Conservation (phyloP, 2,888 invertebrate species). For the Rhamphomyia laevipes region DNA sequence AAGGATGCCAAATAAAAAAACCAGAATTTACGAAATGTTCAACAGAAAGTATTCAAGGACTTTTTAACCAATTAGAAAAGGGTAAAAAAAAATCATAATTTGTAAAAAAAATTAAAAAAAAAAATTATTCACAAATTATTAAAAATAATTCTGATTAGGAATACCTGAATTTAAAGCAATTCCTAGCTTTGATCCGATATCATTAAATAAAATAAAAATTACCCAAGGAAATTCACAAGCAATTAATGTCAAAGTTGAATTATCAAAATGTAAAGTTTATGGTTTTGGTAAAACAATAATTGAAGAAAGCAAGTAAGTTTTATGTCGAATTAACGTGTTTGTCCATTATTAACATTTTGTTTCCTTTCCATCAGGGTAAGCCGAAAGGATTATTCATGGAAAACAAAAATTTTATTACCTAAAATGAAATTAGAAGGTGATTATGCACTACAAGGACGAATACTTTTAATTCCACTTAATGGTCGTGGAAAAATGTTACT, state of each 20-base stretch:
- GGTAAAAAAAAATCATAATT: constrained; percentile 14
- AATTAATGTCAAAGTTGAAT: constrained; percentile 59
- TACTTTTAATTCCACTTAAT: constrained; percentile 55
- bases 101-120: neutral
- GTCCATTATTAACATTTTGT: neutral
- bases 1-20: constrained; percentile 50
- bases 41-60: constrained; percentile 40
- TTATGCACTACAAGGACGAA: constrained; percentile 56
- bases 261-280: constrained; percentile 53
- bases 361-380: constrained; percentile 45
- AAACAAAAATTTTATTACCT: constrained; percentile 53
- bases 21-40: constrained; percentile 56
- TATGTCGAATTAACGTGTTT: too few species aligned
- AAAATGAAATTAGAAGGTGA: constrained; percentile 56
- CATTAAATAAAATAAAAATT: constrained; percentile 54
- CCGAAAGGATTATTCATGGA: constrained; percentile 55
- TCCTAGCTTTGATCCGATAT: constrained; percentile 53
- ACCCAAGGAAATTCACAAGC: constrained; percentile 58
- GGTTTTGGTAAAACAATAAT: constrained; percentile 57
- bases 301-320: constrained; percentile 48
- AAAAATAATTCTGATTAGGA: too few species aligned
- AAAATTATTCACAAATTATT: too few species aligned
- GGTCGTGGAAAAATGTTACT: constrained; percentile 58
- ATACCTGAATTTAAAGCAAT: constrained; percentile 40
- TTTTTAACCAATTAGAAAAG: constrained; percentile 47